Evolutionary conservation across 2,888 invertebrate species (phyloP), one percentile per base, ranked within the genome.

Genomic region (Trachelus stipa): DNA sequence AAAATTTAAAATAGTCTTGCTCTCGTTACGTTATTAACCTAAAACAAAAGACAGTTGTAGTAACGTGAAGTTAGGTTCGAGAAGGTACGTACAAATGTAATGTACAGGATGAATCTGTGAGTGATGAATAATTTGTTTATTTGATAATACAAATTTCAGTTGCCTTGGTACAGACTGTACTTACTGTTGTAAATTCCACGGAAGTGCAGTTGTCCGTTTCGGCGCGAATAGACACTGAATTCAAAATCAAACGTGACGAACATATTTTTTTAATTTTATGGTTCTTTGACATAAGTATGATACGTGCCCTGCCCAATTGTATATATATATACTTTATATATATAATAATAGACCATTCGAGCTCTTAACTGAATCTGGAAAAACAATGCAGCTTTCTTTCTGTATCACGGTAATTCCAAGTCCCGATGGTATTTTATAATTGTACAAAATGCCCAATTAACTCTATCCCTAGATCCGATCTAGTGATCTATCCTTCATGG

Each of bases 381-480:
- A 31, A 71, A 71, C 71, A 71, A 71, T 71, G 71, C 31, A 71
- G 15, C 12, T 31, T 71, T 71, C 33, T 71, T 71, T 71, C 31
- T 34, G n/a, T 34, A 71, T 12, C 31, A 31, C 12, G 71, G 31
- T 71, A 71, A 11, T 71, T 71, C 15, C 71, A 34, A 71, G 33
- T 23, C 6, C 15, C 12, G 31, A 15, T 2, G 71, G 33, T 71
- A 71, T 71, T 71, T 71, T 71, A 71, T 71, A 71, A 71, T 71
- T 71, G 71, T 34, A 71, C 12, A 33, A 33, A 71, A 71, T 71
- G 33, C 31, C 31, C 31, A 71, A 71, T 71, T 71, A 71, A 71
- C 33, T 71, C 31, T 31, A 71, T 71, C 71, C 71, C 12, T 34
- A 34, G 71, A 71, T 71, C 71, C 31, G 33, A 71, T 71, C 71